These are phyloP conservation scores for Mormyrops boulengeri DNA, from an alignment of 2,797 vertebrate genomes.

Conservation along the genomic window DNA sequence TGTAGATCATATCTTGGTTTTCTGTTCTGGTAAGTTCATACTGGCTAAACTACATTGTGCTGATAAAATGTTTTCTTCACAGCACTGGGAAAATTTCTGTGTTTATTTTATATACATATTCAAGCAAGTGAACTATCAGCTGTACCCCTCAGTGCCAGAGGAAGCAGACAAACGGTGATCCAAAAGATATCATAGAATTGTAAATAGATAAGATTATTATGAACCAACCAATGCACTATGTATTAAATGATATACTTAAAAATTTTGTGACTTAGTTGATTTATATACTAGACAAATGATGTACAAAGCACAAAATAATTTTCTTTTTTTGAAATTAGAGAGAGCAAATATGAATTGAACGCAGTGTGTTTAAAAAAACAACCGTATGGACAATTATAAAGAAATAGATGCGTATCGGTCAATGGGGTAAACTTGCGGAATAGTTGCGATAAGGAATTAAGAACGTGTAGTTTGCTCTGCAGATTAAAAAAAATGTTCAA, in stretches of 20 bases:
- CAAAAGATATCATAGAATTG: not conserved
- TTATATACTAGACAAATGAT: not conserved
- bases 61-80: not conserved
- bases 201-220: not conserved
- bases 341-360: not conserved
- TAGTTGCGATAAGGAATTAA: not conserved
- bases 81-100: not conserved
- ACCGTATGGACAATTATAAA: not conserved
- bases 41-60: not conserved
- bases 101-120: not conserved
- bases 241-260: not conserved
- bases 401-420: not conserved
- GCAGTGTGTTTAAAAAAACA: not conserved
- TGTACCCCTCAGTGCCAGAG: not conserved
- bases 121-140: not conserved
- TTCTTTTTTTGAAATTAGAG: not conserved
- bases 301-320: not conserved
- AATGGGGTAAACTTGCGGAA: not conserved
- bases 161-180: not conserved
- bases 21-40: not conserved
- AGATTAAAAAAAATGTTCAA: not conserved
- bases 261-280: not conserved
- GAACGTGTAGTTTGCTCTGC: not conserved
- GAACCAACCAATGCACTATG: not conserved
- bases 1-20: not conserved